Conservation (phyloP, 2,113 vertebrate genomes). For the Hucho hucho region DNA sequence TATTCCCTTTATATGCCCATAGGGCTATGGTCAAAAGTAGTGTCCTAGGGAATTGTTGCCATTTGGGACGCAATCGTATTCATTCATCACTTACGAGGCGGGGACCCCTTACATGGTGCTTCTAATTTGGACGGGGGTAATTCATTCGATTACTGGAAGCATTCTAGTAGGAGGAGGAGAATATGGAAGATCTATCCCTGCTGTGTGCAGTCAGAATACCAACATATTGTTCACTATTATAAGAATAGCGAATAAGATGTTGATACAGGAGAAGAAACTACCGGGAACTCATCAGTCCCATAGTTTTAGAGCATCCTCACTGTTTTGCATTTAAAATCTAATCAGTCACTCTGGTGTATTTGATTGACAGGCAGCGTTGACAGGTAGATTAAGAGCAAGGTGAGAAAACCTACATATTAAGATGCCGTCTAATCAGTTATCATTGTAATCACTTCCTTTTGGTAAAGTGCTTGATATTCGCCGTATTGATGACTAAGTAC, state of each 20-base stretch:
- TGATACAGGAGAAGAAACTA: slow-evolving; percentile 8
- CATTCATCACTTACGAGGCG: slow-evolving; percentile 41
- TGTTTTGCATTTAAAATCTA: too few species aligned
- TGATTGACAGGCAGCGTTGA: too few species aligned
- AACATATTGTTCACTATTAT: slow-evolving; percentile 41
- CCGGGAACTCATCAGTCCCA: slow-evolving; percentile 31
- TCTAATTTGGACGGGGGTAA: slow-evolving; percentile 54
- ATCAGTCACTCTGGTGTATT: too few species aligned
- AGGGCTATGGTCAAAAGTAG: too few species aligned
- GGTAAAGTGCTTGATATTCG: too few species aligned
- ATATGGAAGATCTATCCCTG: slow-evolving; percentile 37
- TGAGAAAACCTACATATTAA: too few species aligned
- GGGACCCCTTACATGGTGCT: slow-evolving; percentile 19
- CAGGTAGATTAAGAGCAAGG: too few species aligned
- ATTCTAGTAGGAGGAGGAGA: slow-evolving; percentile 41
- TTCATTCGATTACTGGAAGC: slow-evolving; percentile 58
- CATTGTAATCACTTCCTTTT: too few species aligned
- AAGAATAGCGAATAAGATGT: slow-evolving; percentile 51
- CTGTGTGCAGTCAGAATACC: not conserved
- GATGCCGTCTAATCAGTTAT: too few species aligned
- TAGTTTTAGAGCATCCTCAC: slow-evolving; percentile 32
- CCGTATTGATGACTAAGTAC: too few species aligned
- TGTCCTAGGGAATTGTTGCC: not conserved
- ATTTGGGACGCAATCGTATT: not conserved
- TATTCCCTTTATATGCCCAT: too few species aligned